A percentile compares a stretch with the other conserved stretches of the same genome.
phyloP scores from a whole-genome alignment of 2,888 invertebrate genomes.

The Chironomus tentans region DNA sequence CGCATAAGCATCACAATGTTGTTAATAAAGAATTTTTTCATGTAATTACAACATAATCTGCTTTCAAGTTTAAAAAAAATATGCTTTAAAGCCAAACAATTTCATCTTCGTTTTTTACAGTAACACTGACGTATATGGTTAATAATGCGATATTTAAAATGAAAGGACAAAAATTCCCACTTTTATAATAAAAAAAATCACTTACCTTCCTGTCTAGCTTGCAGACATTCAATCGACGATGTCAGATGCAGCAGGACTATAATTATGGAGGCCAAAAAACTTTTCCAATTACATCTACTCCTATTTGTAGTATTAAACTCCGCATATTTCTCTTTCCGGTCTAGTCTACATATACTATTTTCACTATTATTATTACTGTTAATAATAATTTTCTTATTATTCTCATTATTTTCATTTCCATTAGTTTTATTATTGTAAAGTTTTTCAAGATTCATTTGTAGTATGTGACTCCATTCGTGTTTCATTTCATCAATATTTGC shows the following conservation, averaged over 20 bases:
- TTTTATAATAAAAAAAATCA: slow-evolving; percentile 27
- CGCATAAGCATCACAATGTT: not conserved
- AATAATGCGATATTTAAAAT: not conserved
- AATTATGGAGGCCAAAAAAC: slow-evolving; percentile 12
- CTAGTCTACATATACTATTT: slow-evolving; percentile 11
- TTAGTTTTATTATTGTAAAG: not conserved
- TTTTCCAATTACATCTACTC: slow-evolving; percentile 10
- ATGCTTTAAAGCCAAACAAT: no score
- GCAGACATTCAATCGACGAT: slow-evolving; percentile 37
- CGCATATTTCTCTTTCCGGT: not conserved
- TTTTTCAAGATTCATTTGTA: not conserved
- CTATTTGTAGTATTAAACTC: not conserved
- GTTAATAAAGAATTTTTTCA: slow-evolving; percentile 8
- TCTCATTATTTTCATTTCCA: not conserved
- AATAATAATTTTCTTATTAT: not conserved
- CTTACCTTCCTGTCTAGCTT: slow-evolving; percentile 40
- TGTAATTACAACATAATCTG: slow-evolving; percentile 19
- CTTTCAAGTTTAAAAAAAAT: not conserved
- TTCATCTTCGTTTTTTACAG: no score
- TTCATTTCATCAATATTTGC: not conserved
- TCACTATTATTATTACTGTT: not conserved
- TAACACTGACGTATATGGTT: not conserved
- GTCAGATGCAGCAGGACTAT: slow-evolving; percentile 12
- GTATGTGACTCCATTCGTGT: not conserved
- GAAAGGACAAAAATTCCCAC: no score